Conservation (phyloP, 2,113 vertebrate species). For the Podilymbus podiceps region DNA sequence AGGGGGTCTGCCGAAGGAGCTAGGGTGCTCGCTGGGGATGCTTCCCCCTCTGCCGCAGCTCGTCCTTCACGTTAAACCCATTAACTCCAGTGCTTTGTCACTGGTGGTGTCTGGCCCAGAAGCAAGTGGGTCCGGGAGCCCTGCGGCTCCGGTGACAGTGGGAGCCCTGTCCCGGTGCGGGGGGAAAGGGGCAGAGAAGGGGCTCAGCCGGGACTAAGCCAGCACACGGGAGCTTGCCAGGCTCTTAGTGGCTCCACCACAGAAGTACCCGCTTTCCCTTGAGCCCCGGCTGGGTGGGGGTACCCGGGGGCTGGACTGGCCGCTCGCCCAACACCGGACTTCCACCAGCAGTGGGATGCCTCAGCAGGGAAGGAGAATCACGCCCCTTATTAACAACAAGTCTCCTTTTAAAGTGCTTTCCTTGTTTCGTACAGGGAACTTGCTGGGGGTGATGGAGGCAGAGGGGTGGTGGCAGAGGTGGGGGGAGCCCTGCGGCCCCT, state of each 20-base stretch:
- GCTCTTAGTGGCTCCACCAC: not conserved
- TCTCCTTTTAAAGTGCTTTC: not conserved
- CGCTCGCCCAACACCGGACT: rapidly evolving
- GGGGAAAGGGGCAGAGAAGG: not conserved
- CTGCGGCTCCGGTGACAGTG: rapidly evolving
- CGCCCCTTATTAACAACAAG: not conserved
- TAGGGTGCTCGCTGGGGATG: not conserved
- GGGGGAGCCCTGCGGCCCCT: not conserved
- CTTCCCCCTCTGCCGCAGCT: not conserved
- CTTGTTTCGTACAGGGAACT: too few species aligned
- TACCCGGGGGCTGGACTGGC: not conserved
- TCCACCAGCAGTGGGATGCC: not conserved
- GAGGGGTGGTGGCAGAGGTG: not conserved
- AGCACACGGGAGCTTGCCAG: not conserved
- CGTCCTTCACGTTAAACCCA: rapidly evolving
- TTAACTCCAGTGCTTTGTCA: not conserved
- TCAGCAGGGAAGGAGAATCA: not conserved
- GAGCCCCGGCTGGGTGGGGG: rapidly evolving
- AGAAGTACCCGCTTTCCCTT: not conserved
- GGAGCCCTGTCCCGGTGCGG: not conserved
- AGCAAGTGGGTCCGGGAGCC: not conserved
- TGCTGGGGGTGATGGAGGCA: not conserved
- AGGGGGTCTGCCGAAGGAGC: not conserved
- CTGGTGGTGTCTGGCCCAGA: not conserved
- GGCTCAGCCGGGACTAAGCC: not conserved